Conservation (phyloP, 2,888 invertebrate genomes). For the Operophtera brumata region DNA sequence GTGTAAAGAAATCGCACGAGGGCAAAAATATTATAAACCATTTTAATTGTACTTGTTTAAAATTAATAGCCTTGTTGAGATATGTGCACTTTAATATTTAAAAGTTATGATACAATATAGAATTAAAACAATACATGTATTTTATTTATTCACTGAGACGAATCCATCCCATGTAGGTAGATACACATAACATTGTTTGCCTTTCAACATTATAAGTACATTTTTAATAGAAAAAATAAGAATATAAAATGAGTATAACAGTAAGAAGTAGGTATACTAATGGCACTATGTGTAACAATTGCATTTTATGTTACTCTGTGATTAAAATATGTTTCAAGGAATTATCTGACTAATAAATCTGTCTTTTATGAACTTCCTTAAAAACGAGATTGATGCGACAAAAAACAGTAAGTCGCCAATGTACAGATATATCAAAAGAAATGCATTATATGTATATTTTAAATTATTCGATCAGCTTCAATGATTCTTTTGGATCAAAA, state of each 20-base stretch:
- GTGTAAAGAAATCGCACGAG: too few species aligned
- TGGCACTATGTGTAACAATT: constrained; percentile 35
- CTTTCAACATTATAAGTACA: constrained; percentile 28
- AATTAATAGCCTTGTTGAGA: constrained; percentile 36
- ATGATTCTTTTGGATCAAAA: not conserved
- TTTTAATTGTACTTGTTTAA: too few species aligned
- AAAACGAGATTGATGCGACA: not conserved
- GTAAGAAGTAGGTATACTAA: constrained; percentile 18
- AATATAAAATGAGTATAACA: constrained; percentile 36
- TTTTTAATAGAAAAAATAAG: constrained; percentile 28
- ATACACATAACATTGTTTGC: constrained; percentile 25
- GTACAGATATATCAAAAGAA: not conserved
- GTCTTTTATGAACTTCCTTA: not conserved
- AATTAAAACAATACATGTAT: constrained; percentile 43
- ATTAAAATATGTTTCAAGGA: not conserved
- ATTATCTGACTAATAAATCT: not conserved
- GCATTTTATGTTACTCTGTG: constrained; percentile 1
- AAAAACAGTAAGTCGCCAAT: not conserved
- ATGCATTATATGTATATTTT: not conserved
- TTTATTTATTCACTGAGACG: constrained; percentile 30
- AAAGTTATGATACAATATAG: constrained; percentile 58
- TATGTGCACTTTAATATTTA: constrained; percentile 70
- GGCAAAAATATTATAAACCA: too few species aligned
- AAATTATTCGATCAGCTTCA: not conserved
- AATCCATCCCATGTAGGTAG: constrained; percentile 29